These are phyloP conservation scores for Neogale vison DNA, from an alignment of 2,113 vertebrate genomes.

Conservation along the genomic window DNA sequence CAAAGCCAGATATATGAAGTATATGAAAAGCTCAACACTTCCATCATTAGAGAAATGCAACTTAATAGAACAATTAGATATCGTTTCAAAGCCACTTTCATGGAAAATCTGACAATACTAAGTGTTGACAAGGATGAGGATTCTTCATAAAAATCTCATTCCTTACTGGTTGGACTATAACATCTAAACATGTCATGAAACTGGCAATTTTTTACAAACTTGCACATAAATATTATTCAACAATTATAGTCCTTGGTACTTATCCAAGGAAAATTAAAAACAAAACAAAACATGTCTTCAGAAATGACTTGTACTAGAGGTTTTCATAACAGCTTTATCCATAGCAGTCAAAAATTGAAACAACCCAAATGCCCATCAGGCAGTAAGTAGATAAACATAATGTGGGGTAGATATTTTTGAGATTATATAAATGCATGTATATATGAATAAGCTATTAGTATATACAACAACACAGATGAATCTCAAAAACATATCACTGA, in stretches of 20 bases:
- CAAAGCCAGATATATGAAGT: background rate
- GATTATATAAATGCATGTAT: background rate
- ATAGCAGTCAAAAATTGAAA: background rate
- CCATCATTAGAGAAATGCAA: background rate
- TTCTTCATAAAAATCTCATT: background rate
- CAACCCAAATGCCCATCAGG: background rate
- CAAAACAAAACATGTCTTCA: background rate
- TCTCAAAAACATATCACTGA: background rate
- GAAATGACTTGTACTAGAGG: background rate
- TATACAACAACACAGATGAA: background rate
- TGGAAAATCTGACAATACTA: background rate
- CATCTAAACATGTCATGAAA: background rate
- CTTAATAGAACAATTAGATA: background rate
- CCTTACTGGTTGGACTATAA: background rate
- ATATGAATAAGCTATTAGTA: background rate
- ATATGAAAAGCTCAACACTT: background rate
- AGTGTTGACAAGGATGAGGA: background rate
- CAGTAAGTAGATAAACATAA: background rate
- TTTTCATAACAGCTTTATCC: background rate
- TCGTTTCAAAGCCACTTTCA: background rate
- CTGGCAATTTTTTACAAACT: background rate
- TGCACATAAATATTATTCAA: background rate
- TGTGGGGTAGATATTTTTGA: background rate
- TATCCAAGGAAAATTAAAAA: background rate
- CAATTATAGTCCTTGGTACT: background rate